phyloP scores from a whole-genome alignment of 2,797 vertebrate genomes.

The Sarcophilus harrisii region DNA sequence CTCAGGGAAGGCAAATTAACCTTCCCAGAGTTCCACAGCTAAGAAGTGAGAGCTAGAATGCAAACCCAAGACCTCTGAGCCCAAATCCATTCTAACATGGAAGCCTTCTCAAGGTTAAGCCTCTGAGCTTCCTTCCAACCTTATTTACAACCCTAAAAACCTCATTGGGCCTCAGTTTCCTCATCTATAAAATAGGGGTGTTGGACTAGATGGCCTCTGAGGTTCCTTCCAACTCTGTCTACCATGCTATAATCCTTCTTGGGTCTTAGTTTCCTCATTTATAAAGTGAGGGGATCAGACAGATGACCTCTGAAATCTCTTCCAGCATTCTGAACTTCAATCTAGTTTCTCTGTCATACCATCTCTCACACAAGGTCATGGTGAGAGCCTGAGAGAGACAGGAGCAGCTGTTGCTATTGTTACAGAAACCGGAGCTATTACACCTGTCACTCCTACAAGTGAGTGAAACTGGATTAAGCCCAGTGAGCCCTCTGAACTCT shows the following conservation, averaged over 20 bases:
- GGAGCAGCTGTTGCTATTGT: not conserved
- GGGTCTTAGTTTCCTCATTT: not conserved
- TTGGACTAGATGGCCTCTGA: not conserved
- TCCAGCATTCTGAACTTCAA: not conserved
- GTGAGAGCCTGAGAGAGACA: not conserved
- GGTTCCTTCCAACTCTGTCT: not conserved
- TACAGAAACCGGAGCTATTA: not conserved
- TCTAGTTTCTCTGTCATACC: not conserved
- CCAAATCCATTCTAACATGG: not conserved
- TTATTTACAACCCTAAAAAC: too few relatives aligned
- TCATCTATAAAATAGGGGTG: not conserved
- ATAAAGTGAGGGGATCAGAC: not conserved
- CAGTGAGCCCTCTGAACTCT: constrained; percentile 3
- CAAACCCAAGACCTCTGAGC: not conserved
- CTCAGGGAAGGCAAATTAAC: not conserved
- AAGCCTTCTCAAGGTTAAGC: not conserved
- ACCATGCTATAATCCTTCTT: not conserved
- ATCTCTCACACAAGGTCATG: not conserved
- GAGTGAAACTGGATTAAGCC: not conserved
- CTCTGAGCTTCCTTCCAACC: too few relatives aligned
- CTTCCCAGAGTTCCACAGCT: not conserved
- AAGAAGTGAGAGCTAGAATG: not conserved
- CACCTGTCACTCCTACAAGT: not conserved
- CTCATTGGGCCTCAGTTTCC: not conserved
- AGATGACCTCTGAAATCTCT: not conserved